These are phyloP conservation scores for Mola mola DNA, from an alignment of 2,113 vertebrate species.

Conservation along the genomic window DNA sequence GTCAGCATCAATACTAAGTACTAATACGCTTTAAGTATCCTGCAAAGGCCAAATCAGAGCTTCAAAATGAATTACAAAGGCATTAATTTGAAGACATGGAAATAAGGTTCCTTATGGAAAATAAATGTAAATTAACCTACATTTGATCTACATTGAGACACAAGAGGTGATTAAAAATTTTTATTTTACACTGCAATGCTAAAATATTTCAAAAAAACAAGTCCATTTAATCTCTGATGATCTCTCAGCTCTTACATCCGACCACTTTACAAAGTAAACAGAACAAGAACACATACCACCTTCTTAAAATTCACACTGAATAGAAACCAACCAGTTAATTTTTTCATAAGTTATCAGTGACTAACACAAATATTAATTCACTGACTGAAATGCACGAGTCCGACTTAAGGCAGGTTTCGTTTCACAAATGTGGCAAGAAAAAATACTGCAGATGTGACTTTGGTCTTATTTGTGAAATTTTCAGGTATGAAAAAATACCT, in stretches of 20 bases:
- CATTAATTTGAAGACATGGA: too few relatives aligned
- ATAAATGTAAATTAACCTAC: conserved; percentile 4
- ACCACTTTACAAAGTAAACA: conserved; percentile 46
- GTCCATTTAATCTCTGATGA: conserved; percentile 51
- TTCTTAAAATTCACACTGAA: conserved; percentile 43
- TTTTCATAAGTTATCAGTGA: conserved; percentile 40
- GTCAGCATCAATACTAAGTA: too few relatives aligned
- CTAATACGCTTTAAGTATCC: too few relatives aligned
- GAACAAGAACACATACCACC: conserved; percentile 34
- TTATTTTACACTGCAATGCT: conserved; percentile 79
- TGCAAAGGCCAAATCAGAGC: too few relatives aligned
- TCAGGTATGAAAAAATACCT: conserved; percentile 50
- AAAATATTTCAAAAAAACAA: conserved; percentile 68
- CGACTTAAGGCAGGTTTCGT: conserved; percentile 44
- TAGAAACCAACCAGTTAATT: conserved; percentile 37
- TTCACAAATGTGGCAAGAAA: conserved; percentile 38
- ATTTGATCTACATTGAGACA: conserved; percentile 60
- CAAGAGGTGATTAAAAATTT: conserved; percentile 71
- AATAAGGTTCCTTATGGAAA: too few relatives aligned
- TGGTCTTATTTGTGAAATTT: conserved; percentile 53
- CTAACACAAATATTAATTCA: conserved; percentile 19
- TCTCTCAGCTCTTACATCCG: conserved; percentile 49
- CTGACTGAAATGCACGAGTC: conserved; percentile 47
- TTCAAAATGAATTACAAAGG: too few relatives aligned
- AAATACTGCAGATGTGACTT: conserved; percentile 37